Evolutionary conservation across 2,797 vertebrate genomes (phyloP), one percentile per base, ranked within the genome.

Genomic region (Tokudaia tokunoshimensis): DNA sequence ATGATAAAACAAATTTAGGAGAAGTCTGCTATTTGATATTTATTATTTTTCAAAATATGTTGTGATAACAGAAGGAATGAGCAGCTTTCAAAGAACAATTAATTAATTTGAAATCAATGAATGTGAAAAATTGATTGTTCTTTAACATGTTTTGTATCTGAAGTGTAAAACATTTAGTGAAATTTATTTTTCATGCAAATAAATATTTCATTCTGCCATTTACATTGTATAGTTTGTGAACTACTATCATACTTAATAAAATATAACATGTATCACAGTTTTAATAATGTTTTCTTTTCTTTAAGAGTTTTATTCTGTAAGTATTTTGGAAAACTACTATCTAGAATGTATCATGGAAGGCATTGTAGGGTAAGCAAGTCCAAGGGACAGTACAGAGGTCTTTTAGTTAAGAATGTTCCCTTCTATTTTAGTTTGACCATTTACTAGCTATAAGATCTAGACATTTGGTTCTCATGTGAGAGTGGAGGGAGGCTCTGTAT

Each of bases 151-250:
- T 96, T 95, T 95, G 1, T 81, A 57, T 93, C 19, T 90, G 13
- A 93, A 93, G 20, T 90, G 0, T 67, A 91, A 98, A 96, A 72
- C 26, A 84, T 89, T 88, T 87, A 89, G 29, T 79, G 50, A 91
- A 91, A 75, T 96, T 72, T 70, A 67, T 89, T 65, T 96, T 94
- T 90, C 26, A 90, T 70, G 24, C 74, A 82, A 87, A 81, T 91
- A 96, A 96, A 80, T 87, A 94, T 96, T 96, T 91, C 34, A 95
- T 12, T 86, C 55, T 92, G 17, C 47, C 85, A 80, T 89, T 95
- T 95, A 80, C 6, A 26, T 95, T 37, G 14, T 81, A 93, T 37
- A 88, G 1, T 81, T 22, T 96, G 19, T 95, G 92, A 90, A 9
- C 7, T 84, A 15, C 1, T 83, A 3, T 82, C 91, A 59, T 44